These are phyloP conservation scores for Schizothorax lantsangensis DNA, from an alignment of 2,797 vertebrate genomes.

Conservation along the genomic window DNA sequence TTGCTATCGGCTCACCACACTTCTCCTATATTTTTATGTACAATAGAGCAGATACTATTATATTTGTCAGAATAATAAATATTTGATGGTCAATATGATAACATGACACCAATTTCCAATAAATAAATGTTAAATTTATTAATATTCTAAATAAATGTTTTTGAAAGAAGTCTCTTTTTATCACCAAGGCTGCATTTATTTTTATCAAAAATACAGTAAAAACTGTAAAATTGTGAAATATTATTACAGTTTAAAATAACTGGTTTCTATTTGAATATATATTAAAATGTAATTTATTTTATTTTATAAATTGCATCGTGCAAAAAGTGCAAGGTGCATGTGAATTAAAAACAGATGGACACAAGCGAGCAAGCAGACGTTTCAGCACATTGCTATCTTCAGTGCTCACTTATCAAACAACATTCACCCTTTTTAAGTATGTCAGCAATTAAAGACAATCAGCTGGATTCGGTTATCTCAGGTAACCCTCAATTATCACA, in stretches of 20 bases:
- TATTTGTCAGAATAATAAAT: background rate
- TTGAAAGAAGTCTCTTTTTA: background rate
- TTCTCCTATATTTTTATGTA: background rate
- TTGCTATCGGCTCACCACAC: background rate
- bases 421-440: too few species aligned
- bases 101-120: background rate
- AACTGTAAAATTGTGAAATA: background rate
- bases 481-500: too few species aligned
- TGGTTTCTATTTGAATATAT: background rate
- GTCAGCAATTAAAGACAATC: too few species aligned
- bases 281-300: background rate
- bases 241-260: background rate
- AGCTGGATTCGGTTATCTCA: too few species aligned
- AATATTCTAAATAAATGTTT: background rate
- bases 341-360: background rate
- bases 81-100: background rate
- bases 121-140: background rate
- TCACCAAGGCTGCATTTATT: background rate
- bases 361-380: too few species aligned
- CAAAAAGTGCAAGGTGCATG: too few species aligned
- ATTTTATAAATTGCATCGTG: too few species aligned
- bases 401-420: too few species aligned
- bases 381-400: too few species aligned
- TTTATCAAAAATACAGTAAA: background rate
- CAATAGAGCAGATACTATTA: background rate